Percentiles rank a stretch among this genome's conserved stretches.
phyloP scores from a whole-genome alignment of 2,888 invertebrate species.

The Eupsilia transversa region DNA sequence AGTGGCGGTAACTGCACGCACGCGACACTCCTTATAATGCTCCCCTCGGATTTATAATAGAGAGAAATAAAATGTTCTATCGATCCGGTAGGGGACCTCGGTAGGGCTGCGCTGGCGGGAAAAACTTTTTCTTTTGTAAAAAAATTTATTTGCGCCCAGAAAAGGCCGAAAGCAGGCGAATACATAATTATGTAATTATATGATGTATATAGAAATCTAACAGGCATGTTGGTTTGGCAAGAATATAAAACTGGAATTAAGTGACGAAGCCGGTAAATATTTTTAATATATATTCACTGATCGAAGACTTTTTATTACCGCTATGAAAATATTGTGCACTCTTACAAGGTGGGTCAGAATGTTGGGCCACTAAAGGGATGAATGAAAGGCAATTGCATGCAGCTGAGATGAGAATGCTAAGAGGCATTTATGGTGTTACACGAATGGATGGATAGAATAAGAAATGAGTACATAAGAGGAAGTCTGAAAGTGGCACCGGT shows the following conservation, averaged over 20 bases:
- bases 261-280: background rate
- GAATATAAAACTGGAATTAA: background rate
- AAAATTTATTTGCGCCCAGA: background rate
- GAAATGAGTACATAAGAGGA: no score
- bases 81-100: conserved; percentile 72
- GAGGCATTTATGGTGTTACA: no score
- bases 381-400: no score
- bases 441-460: no score
- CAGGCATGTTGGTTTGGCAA: background rate
- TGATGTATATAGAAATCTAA: background rate
- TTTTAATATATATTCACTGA: conserved; percentile 5
- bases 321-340: no score
- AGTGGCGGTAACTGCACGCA: conserved; percentile 80
- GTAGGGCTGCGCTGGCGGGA: conserved; percentile 52
- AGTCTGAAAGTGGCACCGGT: no score
- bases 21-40: conserved; percentile 84
- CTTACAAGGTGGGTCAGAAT: no score
- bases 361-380: no score
- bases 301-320: conserved; percentile 31
- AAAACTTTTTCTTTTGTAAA: background rate
- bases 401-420: no score
- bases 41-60: conserved; percentile 83
- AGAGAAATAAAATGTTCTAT: conserved; percentile 83
- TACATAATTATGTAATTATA: background rate
- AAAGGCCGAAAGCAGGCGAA: background rate